Evolutionary conservation across 2,797 vertebrate genomes (phyloP).

Genomic region (Myoxocephalus aenaeus): DNA sequence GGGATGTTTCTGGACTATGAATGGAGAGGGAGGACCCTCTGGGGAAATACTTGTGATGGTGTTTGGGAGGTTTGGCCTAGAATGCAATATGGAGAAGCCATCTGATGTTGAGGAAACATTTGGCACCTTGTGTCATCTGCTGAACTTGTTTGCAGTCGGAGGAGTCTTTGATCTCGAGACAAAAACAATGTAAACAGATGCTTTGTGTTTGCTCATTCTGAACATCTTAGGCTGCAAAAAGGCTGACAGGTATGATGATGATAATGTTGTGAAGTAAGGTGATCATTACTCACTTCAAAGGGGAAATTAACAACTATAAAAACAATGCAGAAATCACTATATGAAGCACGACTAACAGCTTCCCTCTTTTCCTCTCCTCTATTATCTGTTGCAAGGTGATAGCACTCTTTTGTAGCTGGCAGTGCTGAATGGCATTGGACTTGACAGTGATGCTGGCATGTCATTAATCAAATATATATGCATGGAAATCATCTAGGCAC

Average conservation of each 20-base stretch:
- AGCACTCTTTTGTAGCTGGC: conserved; percentile 66
- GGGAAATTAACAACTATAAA: conserved; percentile 59
- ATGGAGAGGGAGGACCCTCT: conserved; percentile 63
- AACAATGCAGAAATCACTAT: conserved; percentile 59
- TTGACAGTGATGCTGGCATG: conserved; percentile 77
- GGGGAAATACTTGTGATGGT: conserved; percentile 79
- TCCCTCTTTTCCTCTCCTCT: conserved; percentile 50
- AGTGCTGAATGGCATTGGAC: conserved; percentile 78
- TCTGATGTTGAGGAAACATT: conserved; percentile 78
- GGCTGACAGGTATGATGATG: conserved; percentile 68
- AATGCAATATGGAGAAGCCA: conserved; percentile 77
- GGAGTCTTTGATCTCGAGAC: conserved; percentile 70
- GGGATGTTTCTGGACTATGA: conserved; percentile 67
- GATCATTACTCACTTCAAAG: conserved; percentile 72
- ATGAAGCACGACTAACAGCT: conserved; percentile 35
- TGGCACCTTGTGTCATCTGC: conserved; percentile 76
- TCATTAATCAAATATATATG: conserved; percentile 84
- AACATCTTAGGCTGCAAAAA: conserved; percentile 69
- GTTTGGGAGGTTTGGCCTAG: conserved; percentile 66
- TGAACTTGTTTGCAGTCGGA: conserved; percentile 75
- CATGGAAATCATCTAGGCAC: conserved; percentile 75
- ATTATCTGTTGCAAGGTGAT: conserved; percentile 65
- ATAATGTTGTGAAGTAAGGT: conserved; percentile 45
- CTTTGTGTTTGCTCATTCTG: conserved; percentile 60
- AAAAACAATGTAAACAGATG: conserved; percentile 72